These are phyloP conservation scores for Melieria omissa DNA, from an alignment of 2,888 invertebrate species.

Conservation along the genomic window DNA sequence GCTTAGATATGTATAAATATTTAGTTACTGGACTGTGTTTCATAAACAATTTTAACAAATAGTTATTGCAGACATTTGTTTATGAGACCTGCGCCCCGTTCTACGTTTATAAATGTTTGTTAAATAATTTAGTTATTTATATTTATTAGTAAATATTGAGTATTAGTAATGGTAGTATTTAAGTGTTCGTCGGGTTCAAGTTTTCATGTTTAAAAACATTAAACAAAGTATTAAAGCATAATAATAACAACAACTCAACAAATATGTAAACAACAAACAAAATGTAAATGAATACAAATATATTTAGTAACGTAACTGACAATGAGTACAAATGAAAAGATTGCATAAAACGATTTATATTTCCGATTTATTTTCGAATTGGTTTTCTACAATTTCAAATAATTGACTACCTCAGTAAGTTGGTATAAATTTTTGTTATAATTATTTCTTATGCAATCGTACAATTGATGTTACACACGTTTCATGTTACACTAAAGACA, in stretches of 20 bases:
- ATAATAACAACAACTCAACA: slow-evolving; percentile 3
- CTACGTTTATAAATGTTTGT: no score
- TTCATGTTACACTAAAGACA: background rate
- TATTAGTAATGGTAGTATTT: slow-evolving; percentile 36
- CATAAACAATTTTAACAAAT: no score
- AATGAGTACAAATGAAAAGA: background rate
- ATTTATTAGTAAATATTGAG: no score
- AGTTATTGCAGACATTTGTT: no score
- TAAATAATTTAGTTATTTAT: no score
- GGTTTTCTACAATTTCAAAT: background rate
- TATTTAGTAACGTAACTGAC: slow-evolving; percentile 16
- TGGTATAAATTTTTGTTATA: slow-evolving; percentile 36
- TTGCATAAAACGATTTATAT: slow-evolving; percentile 3
- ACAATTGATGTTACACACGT: slow-evolving; percentile 6
- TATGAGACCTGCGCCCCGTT: no score
- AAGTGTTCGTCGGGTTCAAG: slow-evolving; percentile 68
- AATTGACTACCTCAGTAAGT: background rate
- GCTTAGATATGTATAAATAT: no score
- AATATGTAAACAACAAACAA: slow-evolving; percentile 36
- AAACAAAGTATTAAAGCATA: no score
- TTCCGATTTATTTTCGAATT: slow-evolving; percentile 12
- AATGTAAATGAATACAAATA: slow-evolving; percentile 41
- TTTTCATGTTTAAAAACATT: slow-evolving; percentile 52
- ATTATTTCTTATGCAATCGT: slow-evolving; percentile 31
- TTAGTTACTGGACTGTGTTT: no score